These are phyloP conservation scores for Heterodera filipjevi DNA, from an alignment of 2,888 invertebrate genomes.

Conservation along the genomic window DNA sequence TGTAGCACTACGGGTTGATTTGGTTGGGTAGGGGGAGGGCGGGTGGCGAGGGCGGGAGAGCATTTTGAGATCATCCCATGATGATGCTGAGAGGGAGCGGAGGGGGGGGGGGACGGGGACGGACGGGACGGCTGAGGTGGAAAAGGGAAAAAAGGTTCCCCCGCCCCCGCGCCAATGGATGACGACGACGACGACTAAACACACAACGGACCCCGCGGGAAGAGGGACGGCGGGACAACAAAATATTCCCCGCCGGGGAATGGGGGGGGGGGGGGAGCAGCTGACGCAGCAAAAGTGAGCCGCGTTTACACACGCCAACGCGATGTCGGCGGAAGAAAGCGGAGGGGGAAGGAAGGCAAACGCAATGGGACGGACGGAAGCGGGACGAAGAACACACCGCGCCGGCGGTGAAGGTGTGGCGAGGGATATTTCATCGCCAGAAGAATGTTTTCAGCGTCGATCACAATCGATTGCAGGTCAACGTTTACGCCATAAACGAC, in stretches of 20 bases:
- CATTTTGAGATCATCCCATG: not conserved
- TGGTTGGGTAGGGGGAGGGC: too few relatives aligned
- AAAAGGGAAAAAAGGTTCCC: too few relatives aligned
- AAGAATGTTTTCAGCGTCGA: too few relatives aligned
- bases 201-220: not conserved
- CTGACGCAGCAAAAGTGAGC: constrained; percentile 5
- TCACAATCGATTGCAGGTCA: too few relatives aligned
- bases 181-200: too few relatives aligned
- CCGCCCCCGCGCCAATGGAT: too few relatives aligned
- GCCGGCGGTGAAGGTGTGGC: too few relatives aligned
- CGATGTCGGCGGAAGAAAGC: not conserved
- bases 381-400: not conserved
- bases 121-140: too few relatives aligned
- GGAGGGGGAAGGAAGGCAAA: not conserved
- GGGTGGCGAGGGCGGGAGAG: too few relatives aligned
- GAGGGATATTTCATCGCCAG: too few relatives aligned
- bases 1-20: too few relatives aligned
- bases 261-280: not conserved
- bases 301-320: not conserved
- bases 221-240: not conserved
- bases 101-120: not conserved
- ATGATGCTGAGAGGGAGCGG: not conserved
- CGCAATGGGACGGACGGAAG: not conserved
- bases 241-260: not conserved
- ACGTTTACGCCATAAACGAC: too few relatives aligned